Evolutionary conservation across 1,140 invertebrate genomes (phyloP), one percentile per base, ranked within the genome.

Genomic region (Eumeta japonica): DNA sequence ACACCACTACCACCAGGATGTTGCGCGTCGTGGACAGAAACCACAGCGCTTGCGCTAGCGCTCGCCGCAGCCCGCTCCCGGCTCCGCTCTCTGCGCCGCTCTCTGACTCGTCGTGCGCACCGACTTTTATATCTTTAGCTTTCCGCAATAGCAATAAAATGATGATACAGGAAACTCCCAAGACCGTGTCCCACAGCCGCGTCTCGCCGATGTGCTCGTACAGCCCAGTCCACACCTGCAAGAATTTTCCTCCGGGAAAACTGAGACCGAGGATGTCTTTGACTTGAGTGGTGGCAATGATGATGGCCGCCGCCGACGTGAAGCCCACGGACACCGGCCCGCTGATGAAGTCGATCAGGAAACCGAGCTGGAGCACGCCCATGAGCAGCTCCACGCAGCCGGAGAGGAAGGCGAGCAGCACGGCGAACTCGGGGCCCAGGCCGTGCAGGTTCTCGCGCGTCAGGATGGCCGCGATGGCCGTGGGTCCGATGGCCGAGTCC

Each of bases 291-390:
- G 87, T 86, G 3, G 87, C 88, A 30, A 94, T 93, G 30, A 91
- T 91, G 38, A 94, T 88, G 18, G 91, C 89, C 1, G 90, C 91
- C 0, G 91, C 91, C 9, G 89, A 90, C 0, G 90, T 94, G 68
- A 94, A 95, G 1, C 89, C 90, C 39, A 88, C 87, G 10, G 91
- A 91, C 12, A 94, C 91, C n/a, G 91, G 89, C 19, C 88, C 86
- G 16, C 89, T 92, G 49, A 95, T 94, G 73, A 92, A 94, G 66
- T 93, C 89, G 43, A 94, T 87, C 41, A 95, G 71, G 62, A 94
- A 93, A 33, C 92, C 91, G 58, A 94, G 73, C 62, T 92, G 88
- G 19, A 92, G 70, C 12, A 91, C 73, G n/a, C 89, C 90, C 85
- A 92, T 88, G 2, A 88, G 37, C 1, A 92, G 71, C 48, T 89